Percentiles rank a stretch among this genome's conserved stretches.
phyloP scores from a whole-genome alignment of 2,113 vertebrate species.

The human region GRCh38 chr13:93675001-93675500 shows the following conservation, averaged over 20 bases:
- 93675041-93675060: not conserved
- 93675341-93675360: not conserved
- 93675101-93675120: not conserved
- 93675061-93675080: not conserved
- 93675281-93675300: not conserved
- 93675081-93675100: not conserved
- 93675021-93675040: not conserved
- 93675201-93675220: not conserved
- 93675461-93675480: not conserved
- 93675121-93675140: not conserved
- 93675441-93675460: not conserved
- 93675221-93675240: not conserved
- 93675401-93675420: not conserved
- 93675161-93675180: not conserved
- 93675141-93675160: not conserved
- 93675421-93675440: not conserved
- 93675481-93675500: not conserved
- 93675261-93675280: not conserved
- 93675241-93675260: not conserved
- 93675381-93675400: not conserved
- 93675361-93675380: not conserved
- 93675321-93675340: not conserved
- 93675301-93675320: not conserved
- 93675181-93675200: not conserved
- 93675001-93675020: slow-evolving; percentile 42